Percentiles rank a stretch among this genome's conserved stretches.
Evolutionary conservation across 2,888 invertebrate genomes (phyloP).

Genomic region (Xylota sylvarum): DNA sequence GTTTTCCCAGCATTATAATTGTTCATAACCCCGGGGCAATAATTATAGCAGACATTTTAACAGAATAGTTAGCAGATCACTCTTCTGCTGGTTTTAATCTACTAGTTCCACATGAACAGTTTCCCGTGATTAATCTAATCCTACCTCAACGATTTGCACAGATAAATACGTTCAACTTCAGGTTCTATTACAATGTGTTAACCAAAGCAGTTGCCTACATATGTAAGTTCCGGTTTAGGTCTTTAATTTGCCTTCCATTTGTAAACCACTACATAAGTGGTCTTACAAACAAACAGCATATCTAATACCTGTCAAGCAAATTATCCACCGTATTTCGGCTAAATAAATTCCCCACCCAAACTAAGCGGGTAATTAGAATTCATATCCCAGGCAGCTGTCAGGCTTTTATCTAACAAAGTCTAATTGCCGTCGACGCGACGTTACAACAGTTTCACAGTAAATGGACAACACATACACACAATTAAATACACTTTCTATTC

Average conservation of each 20-base stretch:
- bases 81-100: too few species aligned
- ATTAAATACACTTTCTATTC: constrained; percentile 34
- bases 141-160: too few species aligned
- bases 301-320: neutral
- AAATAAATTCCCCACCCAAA: constrained; percentile 1
- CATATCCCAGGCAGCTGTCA: constrained; percentile 25
- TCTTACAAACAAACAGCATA: neutral
- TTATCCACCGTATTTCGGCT: neutral
- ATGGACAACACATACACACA: constrained; percentile 4
- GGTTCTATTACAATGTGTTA: too few species aligned
- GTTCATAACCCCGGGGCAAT: too few species aligned
- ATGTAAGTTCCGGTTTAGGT: constrained; percentile 1
- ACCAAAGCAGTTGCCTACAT: too few species aligned
- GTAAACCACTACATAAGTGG: neutral
- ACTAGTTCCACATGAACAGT: too few species aligned
- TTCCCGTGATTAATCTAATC: neutral
- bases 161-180: too few species aligned
- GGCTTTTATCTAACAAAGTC: neutral
- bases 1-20: too few species aligned
- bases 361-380: neutral
- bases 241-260: neutral
- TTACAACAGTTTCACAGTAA: constrained; percentile 2
- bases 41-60: too few species aligned
- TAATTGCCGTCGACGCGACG: neutral
- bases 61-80: too few species aligned